These are phyloP conservation scores for Oncorhynchus masou DNA, from an alignment of 2,113 vertebrate species.

Conservation along the genomic window DNA sequence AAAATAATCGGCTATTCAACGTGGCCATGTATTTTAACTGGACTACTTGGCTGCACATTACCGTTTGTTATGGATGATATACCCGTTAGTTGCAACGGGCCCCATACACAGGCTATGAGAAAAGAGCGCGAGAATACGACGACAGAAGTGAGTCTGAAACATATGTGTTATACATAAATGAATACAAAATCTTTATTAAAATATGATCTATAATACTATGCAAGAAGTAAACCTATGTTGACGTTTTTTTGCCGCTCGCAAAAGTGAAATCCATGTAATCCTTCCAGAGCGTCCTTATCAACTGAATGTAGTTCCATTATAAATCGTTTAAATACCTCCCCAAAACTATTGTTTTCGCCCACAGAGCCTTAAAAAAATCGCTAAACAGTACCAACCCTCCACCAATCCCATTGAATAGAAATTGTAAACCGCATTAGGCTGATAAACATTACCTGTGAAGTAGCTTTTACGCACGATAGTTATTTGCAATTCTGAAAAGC, in stretches of 20 bases:
- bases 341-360: background rate
- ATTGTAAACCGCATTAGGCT: constrained; percentile 14
- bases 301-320: background rate
- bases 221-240: background rate
- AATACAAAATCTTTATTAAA: background rate
- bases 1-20: background rate
- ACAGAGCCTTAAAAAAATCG: background rate
- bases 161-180: background rate
- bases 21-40: background rate
- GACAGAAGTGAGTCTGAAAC: background rate
- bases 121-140: constrained; percentile 62
- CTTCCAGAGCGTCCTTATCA: constrained; percentile 15
- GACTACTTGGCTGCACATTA: background rate
- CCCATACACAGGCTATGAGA: constrained; percentile 41
- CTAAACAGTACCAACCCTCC: background rate
- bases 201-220: background rate
- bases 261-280: constrained; percentile 3
- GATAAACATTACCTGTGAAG: constrained; percentile 56
- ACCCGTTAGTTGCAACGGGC: constrained; percentile 33
- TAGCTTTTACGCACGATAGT: constrained; percentile 48
- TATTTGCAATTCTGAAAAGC: constrained; percentile 59
- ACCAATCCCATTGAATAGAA: background rate
- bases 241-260: constrained; percentile 8
- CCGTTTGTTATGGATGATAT: background rate
- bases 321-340: background rate